Percentiles rank a stretch among this genome's conserved stretches.
These are phyloP conservation scores for Sarcophaga subvicina DNA, from an alignment of 2,888 invertebrate genomes.

Conservation along the genomic window DNA sequence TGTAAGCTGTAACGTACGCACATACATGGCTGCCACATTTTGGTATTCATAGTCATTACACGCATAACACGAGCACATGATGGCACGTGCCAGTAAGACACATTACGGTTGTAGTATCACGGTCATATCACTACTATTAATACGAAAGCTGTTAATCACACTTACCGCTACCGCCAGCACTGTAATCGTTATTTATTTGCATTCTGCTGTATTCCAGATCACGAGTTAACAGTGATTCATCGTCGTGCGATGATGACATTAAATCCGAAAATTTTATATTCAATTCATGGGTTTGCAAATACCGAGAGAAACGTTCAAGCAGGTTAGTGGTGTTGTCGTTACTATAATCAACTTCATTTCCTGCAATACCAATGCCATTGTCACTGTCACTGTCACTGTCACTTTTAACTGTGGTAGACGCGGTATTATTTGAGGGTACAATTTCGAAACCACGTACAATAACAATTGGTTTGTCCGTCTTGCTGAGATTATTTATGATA, in stretches of 20 bases:
- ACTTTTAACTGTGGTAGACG: background rate
- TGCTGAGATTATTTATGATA: conserved; percentile 83
- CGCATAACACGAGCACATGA: background rate
- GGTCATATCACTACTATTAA: background rate
- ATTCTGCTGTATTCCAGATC: conserved; percentile 69
- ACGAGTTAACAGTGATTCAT: conserved; percentile 61
- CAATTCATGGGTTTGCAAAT: conserved; percentile 88
- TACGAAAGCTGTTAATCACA: conserved; percentile 20
- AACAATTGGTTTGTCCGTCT: conserved; percentile 76
- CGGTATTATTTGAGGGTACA: conserved; percentile 72
- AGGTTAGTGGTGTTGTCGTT: conserved; percentile 70
- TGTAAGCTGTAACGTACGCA: too few species aligned
- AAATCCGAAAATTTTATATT: conserved; percentile 88
- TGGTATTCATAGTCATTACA: too few species aligned
- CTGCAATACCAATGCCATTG: background rate
- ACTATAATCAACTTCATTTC: background rate
- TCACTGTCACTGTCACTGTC: conserved; percentile 7
- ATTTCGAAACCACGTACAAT: conserved; percentile 80
- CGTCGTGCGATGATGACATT: conserved; percentile 78
- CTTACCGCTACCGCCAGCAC: conserved; percentile 68
- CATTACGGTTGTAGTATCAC: background rate
- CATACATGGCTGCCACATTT: too few species aligned
- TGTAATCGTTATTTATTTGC: conserved; percentile 37
- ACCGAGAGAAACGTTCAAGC: conserved; percentile 85
- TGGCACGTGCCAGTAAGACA: conserved; percentile 25